phyloP scores from a whole-genome alignment of 1,140 invertebrate genomes.

The Cylas formicarius region DNA sequence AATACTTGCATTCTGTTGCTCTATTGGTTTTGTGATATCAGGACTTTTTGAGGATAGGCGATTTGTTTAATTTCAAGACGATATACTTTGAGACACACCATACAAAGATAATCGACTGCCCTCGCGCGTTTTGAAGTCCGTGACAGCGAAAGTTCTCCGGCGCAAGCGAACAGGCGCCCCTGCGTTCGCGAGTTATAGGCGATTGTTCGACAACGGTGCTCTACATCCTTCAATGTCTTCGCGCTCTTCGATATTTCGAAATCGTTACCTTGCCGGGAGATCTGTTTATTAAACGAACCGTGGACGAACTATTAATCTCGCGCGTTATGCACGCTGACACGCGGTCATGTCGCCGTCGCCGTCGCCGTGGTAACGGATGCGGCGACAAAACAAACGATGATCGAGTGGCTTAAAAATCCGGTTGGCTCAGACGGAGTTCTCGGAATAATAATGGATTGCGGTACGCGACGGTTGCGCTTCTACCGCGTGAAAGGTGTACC shows the following conservation, averaged over 20 bases:
- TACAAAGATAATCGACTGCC: constrained; percentile 12
- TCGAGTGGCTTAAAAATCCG: constrained; percentile 17
- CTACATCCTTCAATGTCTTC: constrained; percentile 1
- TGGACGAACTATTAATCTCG: constrained; percentile 19
- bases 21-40: too few species aligned
- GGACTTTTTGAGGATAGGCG: too few species aligned
- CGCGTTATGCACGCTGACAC: constrained; percentile 11
- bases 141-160: too few species aligned
- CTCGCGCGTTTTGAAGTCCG: too few species aligned
- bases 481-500: too few species aligned
- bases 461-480: too few species aligned
- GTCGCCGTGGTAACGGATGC: constrained; percentile 3
- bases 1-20: too few species aligned
- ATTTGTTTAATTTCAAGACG: too few species aligned
- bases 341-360: constrained; percentile 16
- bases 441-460: too few species aligned
- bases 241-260: constrained; percentile 8
- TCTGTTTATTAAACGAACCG: constrained; percentile 19
- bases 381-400: constrained; percentile 17
- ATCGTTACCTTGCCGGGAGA: constrained; percentile 13
- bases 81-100: too few species aligned
- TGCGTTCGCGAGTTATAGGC: too few species aligned
- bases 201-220: constrained; percentile 10
- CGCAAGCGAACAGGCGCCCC: too few species aligned
- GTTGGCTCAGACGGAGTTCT: constrained; percentile 15